Base-by-base conservation (phyloP, 2,797 vertebrate species). In the Dipus sagitta region DNA sequence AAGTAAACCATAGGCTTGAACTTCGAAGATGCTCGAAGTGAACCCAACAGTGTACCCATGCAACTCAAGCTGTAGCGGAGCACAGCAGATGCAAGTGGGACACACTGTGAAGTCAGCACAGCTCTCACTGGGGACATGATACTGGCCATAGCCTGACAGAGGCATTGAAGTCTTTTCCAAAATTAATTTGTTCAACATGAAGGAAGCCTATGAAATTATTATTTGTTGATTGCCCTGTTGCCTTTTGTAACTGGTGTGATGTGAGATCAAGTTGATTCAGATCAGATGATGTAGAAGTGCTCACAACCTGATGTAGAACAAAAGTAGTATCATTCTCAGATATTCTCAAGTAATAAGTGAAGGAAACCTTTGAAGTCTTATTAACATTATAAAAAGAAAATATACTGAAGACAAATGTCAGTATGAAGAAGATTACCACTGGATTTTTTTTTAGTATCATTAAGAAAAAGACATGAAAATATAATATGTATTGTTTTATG, bases 371-470 rank as follows among this genome's bases (percentile, higher is more conserved):
- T 70, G 72, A 28, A 8, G 54, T 76, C 52, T 81, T 89, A 58
- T 89, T 94, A 82, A 93, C 88, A 42, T 84, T 79, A 77, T 32
- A 88, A 64, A 79, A 88, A 42, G 6, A 90, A 88, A 74, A 75
- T 32, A 26, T 62, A 54, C 26, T 81, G 54, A 30, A 74, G 24
- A 92, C 2, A 68, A 87, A 68, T 68, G 28, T 42, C 8, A 10
- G 13, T 83, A 13, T 90, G 54, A 86, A 2, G 1, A 88, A 90
- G 23, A 88, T 13, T 65, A 65, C 28, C 52, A 62, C 8, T 79
- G 78, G 5, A 52, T 47, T 71, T 60, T 47, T 71, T 60, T 67
- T 67, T 84, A 75, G 75, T 47, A 65, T 24, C 28, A 67, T 17
- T 21, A 52, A 54, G 6, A 47, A 87, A 71, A 71, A 54, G 21